Conservation (phyloP, 2,888 invertebrate species). For the Electrophaes corylata region DNA sequence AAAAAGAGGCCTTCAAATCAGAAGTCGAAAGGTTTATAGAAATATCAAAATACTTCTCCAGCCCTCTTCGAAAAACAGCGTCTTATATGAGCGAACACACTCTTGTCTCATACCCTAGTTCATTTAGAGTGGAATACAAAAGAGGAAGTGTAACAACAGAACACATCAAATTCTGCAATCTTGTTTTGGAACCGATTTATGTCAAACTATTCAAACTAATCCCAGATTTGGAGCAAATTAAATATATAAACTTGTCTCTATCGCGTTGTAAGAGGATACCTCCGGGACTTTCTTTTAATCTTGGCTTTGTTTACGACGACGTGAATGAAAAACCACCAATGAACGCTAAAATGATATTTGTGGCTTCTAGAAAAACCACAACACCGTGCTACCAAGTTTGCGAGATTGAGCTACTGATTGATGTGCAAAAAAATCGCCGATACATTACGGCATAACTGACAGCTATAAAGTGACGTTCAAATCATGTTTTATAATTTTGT, state of each 20-base stretch:
- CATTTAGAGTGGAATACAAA: slow-evolving; percentile 63
- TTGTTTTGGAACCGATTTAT: slow-evolving; percentile 69
- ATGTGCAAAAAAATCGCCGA: slow-evolving; percentile 54
- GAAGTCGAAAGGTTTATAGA: slow-evolving; percentile 72
- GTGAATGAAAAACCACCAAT: slow-evolving; percentile 61
- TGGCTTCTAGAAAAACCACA: slow-evolving; percentile 68
- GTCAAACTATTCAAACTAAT: slow-evolving; percentile 68
- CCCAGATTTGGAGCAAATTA: slow-evolving; percentile 71
- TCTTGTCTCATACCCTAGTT: slow-evolving; percentile 66
- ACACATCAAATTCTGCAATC: slow-evolving; percentile 68
- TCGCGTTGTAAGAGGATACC: slow-evolving; percentile 70
- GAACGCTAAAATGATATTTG: slow-evolving; percentile 70
- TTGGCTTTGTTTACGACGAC: slow-evolving; percentile 70
- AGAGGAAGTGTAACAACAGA: slow-evolving; percentile 63
- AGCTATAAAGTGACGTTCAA: not conserved
- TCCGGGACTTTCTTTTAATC: slow-evolving; percentile 68
- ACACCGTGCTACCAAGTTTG: slow-evolving; percentile 77
- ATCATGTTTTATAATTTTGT: not conserved
- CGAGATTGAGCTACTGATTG: slow-evolving; percentile 68
- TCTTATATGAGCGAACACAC: slow-evolving; percentile 70
- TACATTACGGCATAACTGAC: slow-evolving; percentile 7
- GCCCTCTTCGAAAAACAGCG: slow-evolving; percentile 69
- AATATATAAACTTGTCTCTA: slow-evolving; percentile 65
- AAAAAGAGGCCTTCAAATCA: slow-evolving; percentile 54
- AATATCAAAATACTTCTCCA: slow-evolving; percentile 75